A percentile compares a stretch with the other conserved stretches of the same genome.
These are phyloP conservation scores for Drosophila obscura DNA, from an alignment of 1,140 invertebrate species.

Conservation along the genomic window DNA sequence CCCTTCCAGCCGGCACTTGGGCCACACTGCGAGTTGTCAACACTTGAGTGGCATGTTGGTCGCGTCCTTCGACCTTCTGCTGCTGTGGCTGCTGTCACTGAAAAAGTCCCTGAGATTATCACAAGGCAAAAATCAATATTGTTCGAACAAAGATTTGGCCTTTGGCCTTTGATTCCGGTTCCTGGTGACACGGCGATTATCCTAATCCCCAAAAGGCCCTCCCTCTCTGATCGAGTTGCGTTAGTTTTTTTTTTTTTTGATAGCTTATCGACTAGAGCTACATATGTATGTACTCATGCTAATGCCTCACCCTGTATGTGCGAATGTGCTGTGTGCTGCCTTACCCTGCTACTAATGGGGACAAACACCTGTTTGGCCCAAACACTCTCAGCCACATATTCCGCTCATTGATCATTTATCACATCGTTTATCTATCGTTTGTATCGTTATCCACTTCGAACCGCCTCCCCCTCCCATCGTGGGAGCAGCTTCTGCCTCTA, in stretches of 20 bases:
- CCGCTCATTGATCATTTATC: conserved; percentile 28
- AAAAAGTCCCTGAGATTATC: conserved; percentile 26
- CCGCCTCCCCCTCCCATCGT: conserved; percentile 1
- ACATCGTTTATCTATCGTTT: conserved; percentile 10
- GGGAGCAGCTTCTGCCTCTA: conserved; percentile 10
- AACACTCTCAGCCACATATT: conserved; percentile 14
- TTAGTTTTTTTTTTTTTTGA: conserved; percentile 3
- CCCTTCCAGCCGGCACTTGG: neutral
- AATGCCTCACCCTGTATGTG: conserved; percentile 8
- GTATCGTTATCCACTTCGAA: neutral
- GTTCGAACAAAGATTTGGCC: conserved; percentile 23
- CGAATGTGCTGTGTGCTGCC: neutral
- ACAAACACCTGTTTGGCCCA: conserved; percentile 22
- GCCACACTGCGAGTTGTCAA: conserved; percentile 37
- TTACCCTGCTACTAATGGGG: neutral
- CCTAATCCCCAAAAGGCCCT: neutral
- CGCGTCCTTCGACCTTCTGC: conserved; percentile 18
- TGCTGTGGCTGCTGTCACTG: conserved; percentile 2
- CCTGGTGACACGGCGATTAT: conserved; percentile 39
- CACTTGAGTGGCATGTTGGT: conserved; percentile 44
- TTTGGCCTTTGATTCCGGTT: conserved; percentile 37
- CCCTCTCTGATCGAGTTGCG: conserved; percentile 33
- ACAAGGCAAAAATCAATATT: conserved; percentile 56
- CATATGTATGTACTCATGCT: too few species aligned
- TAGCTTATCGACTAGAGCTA: conserved; percentile 1